phyloP scores from a whole-genome alignment of 1,140 invertebrate species.

The Heterodera carotae region DNA sequence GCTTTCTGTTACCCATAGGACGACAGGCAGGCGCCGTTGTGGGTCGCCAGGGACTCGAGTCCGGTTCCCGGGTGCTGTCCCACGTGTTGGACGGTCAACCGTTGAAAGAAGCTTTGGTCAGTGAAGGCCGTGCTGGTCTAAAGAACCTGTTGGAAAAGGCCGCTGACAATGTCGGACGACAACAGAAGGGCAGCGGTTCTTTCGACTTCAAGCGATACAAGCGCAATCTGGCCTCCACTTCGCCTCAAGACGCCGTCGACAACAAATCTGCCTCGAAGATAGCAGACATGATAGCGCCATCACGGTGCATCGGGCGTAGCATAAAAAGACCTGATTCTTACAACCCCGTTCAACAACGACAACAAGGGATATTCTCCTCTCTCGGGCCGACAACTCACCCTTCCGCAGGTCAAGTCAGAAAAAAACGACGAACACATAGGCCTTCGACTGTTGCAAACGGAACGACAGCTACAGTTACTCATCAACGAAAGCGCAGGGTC shows the following conservation, averaged over 20 bases:
- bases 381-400: too few relatives aligned
- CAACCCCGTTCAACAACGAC: too few relatives aligned
- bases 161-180: constrained; percentile 7
- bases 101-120: constrained; percentile 24
- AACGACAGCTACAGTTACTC: too few relatives aligned
- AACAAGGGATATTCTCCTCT: too few relatives aligned
- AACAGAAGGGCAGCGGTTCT: not conserved
- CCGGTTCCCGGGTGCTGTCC: constrained; percentile 18
- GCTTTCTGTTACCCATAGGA: constrained; percentile 29
- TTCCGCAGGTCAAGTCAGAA: too few relatives aligned
- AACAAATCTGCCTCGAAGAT: not conserved
- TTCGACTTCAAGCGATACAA: constrained; percentile 20
- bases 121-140: constrained; percentile 11
- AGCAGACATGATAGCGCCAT: too few relatives aligned
- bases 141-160: constrained; percentile 31
- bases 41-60: constrained; percentile 24
- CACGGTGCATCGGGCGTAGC: too few relatives aligned
- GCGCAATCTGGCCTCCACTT: not conserved
- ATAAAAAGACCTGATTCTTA: too few relatives aligned
- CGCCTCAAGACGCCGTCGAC: not conserved
- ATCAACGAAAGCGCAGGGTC: not conserved
- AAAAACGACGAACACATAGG: too few relatives aligned
- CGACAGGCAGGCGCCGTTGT: constrained; percentile 22
- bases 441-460: too few relatives aligned
- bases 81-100: constrained; percentile 10